Evolutionary conservation across 2,797 vertebrate species (phyloP).

Genomic region (Coregonus sp.): DNA sequence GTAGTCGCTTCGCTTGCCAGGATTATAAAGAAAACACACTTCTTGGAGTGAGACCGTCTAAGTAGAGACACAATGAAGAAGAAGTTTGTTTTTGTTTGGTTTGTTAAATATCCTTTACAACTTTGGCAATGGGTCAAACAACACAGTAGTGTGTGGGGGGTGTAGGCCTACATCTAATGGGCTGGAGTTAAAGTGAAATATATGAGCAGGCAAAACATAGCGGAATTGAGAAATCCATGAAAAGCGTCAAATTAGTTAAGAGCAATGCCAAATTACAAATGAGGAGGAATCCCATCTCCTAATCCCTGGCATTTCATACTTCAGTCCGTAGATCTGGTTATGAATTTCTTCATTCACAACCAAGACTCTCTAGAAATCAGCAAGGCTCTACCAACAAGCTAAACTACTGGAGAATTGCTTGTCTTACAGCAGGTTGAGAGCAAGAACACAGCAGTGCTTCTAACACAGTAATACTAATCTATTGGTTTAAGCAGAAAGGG

Average conservation of each 20-base stretch:
- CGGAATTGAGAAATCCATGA: background rate
- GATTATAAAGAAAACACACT: slow-evolving; percentile 1
- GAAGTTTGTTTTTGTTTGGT: background rate
- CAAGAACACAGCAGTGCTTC: background rate
- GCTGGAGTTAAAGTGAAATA: background rate
- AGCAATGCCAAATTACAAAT: background rate
- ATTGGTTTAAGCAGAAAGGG: background rate
- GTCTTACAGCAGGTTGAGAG: background rate
- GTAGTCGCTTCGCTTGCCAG: background rate
- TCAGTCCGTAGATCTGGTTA: background rate
- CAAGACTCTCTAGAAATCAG: background rate
- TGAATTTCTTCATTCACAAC: background rate
- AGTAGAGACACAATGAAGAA: background rate
- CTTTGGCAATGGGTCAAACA: background rate
- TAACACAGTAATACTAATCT: background rate
- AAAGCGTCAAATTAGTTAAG: background rate
- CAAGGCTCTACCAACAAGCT: background rate
- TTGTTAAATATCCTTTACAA: background rate
- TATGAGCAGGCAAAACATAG: background rate
- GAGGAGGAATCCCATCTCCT: background rate
- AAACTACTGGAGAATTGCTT: background rate
- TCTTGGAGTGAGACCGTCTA: background rate
- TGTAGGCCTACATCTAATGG: background rate
- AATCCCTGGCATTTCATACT: background rate
- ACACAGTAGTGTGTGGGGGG: background rate